Percentiles rank a stretch among this genome's conserved stretches.
Evolutionary conservation across 2,888 invertebrate species (phyloP).

Genomic region (Epirrhoe alternata): DNA sequence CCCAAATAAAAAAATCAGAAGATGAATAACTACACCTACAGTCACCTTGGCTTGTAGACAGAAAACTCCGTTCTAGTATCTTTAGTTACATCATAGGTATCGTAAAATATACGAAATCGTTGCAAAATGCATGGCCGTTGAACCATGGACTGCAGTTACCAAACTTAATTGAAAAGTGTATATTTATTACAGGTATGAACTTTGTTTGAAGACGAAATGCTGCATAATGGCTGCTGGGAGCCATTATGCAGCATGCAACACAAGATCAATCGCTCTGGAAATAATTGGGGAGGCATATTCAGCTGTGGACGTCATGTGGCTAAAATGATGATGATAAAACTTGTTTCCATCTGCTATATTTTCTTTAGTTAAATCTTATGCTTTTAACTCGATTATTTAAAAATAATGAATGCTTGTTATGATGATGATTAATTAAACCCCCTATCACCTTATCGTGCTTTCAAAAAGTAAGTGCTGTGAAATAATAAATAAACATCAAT

Average conservation of each 20-base stretch:
- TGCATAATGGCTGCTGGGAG: too few species aligned
- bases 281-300: too few species aligned
- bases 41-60: constrained; percentile 33
- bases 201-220: too few species aligned
- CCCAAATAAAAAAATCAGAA: neutral
- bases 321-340: too few species aligned
- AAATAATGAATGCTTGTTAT: too few species aligned
- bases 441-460: neutral
- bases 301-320: too few species aligned
- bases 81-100: constrained; percentile 48
- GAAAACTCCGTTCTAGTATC: constrained; percentile 34
- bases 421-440: neutral
- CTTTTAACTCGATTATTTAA: too few species aligned
- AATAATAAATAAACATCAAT: neutral
- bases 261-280: too few species aligned
- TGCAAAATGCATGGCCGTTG: constrained; percentile 54
- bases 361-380: too few species aligned
- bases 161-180: constrained; percentile 35
- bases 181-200: neutral
- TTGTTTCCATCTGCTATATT: too few species aligned
- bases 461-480: neutral
- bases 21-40: neutral
- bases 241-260: too few species aligned
- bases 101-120: constrained; percentile 55
- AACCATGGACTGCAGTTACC: constrained; percentile 49